Evolutionary conservation across 2,888 invertebrate genomes (phyloP), one percentile per base, ranked within the genome.

Genomic region (Synanthedon myopaeformis): DNA sequence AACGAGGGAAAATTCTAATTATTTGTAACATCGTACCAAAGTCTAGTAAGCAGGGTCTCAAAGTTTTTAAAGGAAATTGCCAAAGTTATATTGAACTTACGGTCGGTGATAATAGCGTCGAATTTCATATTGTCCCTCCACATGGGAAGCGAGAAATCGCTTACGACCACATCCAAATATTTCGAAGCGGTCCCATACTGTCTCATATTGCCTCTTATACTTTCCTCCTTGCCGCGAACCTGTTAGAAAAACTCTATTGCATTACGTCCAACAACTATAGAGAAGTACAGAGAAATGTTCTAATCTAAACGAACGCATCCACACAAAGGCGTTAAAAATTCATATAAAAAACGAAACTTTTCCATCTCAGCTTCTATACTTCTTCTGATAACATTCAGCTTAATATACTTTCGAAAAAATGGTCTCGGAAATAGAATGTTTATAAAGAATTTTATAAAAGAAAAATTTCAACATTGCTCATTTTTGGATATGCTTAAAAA

Each of bases 101-200:
- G 99, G 82, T 99, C 99, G 41, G 98, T 97, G 55, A 99, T 91
- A 57, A 99, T 96, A 41, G 96, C 94, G 84, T 99, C 98, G 68
- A 99, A 93, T 65, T 89, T 81, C 41, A 94, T 70, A 0, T 87
- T 80, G 1, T 90, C 81, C 57, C 89, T 89, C 95, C 96, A 97
- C 66, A 96, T 79, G 0, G 93, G 92, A 63, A 91, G 89, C 0
- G 98, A 94, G 71, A 97, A 95, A 85, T 99, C 99, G 51, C 96
- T 95, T 2, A 98, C 94, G 2, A 98, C 70, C 1, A 96, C 94
- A 73, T 98, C 98, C 51, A 98, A 67, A 75, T 97, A 98, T 54
- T 87, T 89, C 35, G 91, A 85, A 59, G 90, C 90, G 49, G 93
- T 89, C 11, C 92, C 92, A 74, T 99, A 99, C 76, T 99, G 98